Conservation (phyloP, 2,888 invertebrate genomes). For the Ophion ventricosus region DNA sequence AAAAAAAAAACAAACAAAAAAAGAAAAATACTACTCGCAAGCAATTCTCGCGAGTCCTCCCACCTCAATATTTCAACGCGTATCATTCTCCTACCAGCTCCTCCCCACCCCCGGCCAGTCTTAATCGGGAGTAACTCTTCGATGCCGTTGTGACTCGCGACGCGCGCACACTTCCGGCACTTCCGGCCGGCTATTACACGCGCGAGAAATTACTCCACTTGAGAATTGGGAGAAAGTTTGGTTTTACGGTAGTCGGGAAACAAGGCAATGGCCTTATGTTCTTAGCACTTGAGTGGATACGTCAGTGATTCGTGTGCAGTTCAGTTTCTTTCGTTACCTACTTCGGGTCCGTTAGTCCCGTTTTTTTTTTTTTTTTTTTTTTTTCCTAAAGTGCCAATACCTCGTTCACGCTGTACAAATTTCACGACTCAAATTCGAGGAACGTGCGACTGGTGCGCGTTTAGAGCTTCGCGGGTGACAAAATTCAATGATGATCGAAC, state of each 20-base stretch:
- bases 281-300: not conserved
- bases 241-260: not conserved
- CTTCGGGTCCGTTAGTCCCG: not conserved
- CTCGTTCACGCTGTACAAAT: not conserved
- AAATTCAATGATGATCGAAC: conserved; percentile 17
- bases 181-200: conserved; percentile 64
- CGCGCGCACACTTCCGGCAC: conserved; percentile 44
- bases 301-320: not conserved
- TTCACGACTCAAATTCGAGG: not conserved
- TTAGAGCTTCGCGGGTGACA: not conserved
- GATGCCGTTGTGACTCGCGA: conserved; percentile 28
- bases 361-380: too few species aligned
- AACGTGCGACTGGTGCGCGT: not conserved
- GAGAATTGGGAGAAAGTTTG: not conserved
- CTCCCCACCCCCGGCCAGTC: conserved; percentile 13
- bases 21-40: conserved; percentile 6
- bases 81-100: conserved; percentile 6
- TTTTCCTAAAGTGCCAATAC: not conserved
- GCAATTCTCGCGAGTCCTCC: conserved; percentile 9
- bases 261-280: not conserved
- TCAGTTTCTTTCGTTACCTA: not conserved
- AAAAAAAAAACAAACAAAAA: too few species aligned
- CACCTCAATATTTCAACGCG: conserved; percentile 3
- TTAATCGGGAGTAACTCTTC: conserved; percentile 37
- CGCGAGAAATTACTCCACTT: conserved; percentile 1